A percentile compares a stretch with the other conserved stretches of the same genome.
phyloP scores from a whole-genome alignment of 2,113 vertebrate genomes.

The Ornithorhynchus anatinus region DNA sequence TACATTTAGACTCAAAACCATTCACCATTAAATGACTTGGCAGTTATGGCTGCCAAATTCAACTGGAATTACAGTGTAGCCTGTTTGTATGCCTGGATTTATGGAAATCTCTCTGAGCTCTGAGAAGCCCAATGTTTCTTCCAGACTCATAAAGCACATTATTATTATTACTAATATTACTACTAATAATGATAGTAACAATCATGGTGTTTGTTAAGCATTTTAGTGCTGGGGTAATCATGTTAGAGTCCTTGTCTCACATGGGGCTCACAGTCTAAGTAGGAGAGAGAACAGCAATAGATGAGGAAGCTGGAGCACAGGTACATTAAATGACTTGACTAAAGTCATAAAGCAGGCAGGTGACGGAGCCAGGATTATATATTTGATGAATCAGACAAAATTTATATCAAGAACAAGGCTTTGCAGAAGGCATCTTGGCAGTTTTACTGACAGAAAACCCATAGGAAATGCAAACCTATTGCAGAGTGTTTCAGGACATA shows the following conservation, averaged over 20 bases:
- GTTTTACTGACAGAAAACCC: conserved; percentile 69
- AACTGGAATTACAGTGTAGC: conserved; percentile 39
- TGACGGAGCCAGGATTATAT: no score
- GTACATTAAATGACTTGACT: no score
- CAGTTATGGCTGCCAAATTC: conserved; percentile 31
- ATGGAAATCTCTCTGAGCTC: conserved; percentile 31
- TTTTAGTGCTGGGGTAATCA: conserved; percentile 45
- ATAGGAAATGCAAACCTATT: conserved; percentile 65
- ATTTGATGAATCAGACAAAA: no score
- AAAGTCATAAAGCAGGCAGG: no score
- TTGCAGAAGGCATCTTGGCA: conserved; percentile 66
- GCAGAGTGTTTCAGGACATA: conserved; percentile 63
- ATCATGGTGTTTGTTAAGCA: no score
- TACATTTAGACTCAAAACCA: conserved; percentile 21
- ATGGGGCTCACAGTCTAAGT: no score
- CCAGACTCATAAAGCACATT: conserved; percentile 55
- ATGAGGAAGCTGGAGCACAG: no score
- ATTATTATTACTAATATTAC: no score
- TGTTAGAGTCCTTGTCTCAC: conserved; percentile 27
- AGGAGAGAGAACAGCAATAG: conserved; percentile 41
- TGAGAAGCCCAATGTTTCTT: conserved; percentile 33
- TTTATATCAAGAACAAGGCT: conserved; percentile 56
- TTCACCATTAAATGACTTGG: conserved; percentile 39
- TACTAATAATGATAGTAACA: no score
- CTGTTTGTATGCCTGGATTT: conserved; percentile 12